Evolutionary conservation across 1,140 invertebrate species (phyloP).

Genomic region (Lordiphosa collinella): DNA sequence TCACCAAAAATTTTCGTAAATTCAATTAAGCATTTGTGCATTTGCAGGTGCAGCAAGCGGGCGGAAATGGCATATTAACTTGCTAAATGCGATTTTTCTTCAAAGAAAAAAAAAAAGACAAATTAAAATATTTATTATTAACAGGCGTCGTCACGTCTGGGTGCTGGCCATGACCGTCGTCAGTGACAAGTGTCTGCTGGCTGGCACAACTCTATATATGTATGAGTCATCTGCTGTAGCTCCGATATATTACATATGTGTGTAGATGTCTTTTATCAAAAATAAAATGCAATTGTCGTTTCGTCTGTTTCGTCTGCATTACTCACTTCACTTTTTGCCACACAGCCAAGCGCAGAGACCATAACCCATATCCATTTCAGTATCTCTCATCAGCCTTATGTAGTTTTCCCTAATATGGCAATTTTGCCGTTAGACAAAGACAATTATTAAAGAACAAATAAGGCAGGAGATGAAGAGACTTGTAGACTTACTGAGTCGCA

Average conservation of each 20-base stretch:
- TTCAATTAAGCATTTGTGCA: slow-evolving; percentile 51
- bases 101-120: slow-evolving; percentile 2
- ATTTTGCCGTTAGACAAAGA: too few species aligned
- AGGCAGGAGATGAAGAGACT: slow-evolving; percentile 15
- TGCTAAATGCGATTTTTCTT: slow-evolving; percentile 45
- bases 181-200: slow-evolving; percentile 3
- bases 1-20: slow-evolving; percentile 38
- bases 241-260: neutral
- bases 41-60: slow-evolving; percentile 53
- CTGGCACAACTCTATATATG: slow-evolving; percentile 33
- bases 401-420: too few species aligned
- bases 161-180: slow-evolving; percentile 35
- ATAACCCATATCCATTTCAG: too few species aligned
- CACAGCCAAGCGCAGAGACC: too few species aligned
- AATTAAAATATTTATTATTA: too few species aligned
- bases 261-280: neutral
- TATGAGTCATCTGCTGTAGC: slow-evolving; percentile 26
- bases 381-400: too few species aligned
- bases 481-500: neutral
- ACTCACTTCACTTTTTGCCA: too few species aligned
- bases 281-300: neutral
- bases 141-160: slow-evolving; percentile 47
- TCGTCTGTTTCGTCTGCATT: too few species aligned
- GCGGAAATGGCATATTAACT: slow-evolving; percentile 70
- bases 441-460: too few species aligned